phyloP scores from a whole-genome alignment of 2,888 invertebrate species.

The Eristalis intricaria region DNA sequence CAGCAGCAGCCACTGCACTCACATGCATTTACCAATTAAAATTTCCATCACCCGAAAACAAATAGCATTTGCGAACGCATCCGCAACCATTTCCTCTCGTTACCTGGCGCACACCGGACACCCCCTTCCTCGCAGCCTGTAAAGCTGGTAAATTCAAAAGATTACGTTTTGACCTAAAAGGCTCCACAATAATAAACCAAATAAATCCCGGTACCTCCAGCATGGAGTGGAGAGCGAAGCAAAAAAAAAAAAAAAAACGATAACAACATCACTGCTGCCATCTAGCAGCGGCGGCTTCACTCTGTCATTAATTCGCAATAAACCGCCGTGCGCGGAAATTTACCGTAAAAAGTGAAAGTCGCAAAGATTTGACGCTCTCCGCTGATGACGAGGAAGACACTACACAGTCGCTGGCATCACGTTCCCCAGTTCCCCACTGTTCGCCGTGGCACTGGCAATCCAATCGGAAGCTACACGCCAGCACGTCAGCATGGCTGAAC shows the following conservation, averaged over 20 bases:
- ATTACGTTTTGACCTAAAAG: slow-evolving; percentile 66
- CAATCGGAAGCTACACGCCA: neutral
- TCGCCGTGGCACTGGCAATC: neutral
- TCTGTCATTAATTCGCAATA: slow-evolving; percentile 64
- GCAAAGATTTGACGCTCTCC: slow-evolving; percentile 41
- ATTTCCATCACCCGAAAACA: slow-evolving; percentile 60
- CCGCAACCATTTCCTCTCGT: slow-evolving; percentile 22
- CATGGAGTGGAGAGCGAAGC: slow-evolving; percentile 3
- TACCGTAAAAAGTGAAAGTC: slow-evolving; percentile 70
- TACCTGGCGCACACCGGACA: slow-evolving; percentile 2
- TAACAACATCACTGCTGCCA: neutral
- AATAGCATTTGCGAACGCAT: slow-evolving; percentile 51
- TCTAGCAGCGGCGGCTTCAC: neutral
- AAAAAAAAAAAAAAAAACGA: neutral
- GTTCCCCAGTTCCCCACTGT: neutral
- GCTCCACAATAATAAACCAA: slow-evolving; percentile 51
- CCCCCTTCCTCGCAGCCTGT: neutral
- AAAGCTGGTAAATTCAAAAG: slow-evolving; percentile 52
- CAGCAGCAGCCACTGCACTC: neutral
- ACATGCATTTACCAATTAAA: slow-evolving; percentile 58
- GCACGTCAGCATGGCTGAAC: slow-evolving; percentile 8
- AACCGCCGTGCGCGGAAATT: slow-evolving; percentile 65
- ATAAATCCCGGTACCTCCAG: slow-evolving; percentile 49
- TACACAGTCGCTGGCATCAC: neutral
- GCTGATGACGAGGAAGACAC: neutral